Evolutionary conservation across 2,888 invertebrate genomes (phyloP).

Genomic region (Hydriomena furcata): DNA sequence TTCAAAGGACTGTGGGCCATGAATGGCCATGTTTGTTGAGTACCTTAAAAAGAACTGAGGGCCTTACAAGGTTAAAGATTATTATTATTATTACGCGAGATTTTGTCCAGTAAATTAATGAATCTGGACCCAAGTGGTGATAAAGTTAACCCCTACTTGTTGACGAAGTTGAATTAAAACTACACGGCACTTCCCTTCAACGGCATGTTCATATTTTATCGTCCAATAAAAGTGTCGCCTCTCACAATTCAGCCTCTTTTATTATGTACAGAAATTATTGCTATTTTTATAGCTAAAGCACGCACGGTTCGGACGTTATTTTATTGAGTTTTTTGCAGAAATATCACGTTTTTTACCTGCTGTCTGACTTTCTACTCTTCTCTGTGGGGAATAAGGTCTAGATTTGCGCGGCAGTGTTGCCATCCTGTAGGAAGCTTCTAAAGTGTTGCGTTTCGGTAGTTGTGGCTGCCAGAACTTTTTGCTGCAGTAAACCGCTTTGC

Average conservation of each 20-base stretch:
- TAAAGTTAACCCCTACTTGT: slow-evolving; percentile 23
- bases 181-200: slow-evolving; percentile 32
- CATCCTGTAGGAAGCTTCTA: slow-evolving; percentile 20
- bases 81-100: not conserved
- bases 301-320: slow-evolving; percentile 50
- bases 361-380: slow-evolving; percentile 2
- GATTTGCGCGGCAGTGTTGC: not conserved
- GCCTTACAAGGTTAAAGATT: too few relatives aligned
- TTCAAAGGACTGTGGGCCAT: too few relatives aligned
- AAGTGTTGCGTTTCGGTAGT: slow-evolving; percentile 18
- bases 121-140: slow-evolving; percentile 6
- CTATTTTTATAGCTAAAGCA: slow-evolving; percentile 60
- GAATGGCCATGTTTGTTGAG: too few relatives aligned
- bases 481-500: slow-evolving; percentile 1
- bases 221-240: slow-evolving; percentile 64
- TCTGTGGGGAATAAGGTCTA: not conserved
- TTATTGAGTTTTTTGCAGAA: slow-evolving; percentile 33
- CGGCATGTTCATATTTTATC: slow-evolving; percentile 59
- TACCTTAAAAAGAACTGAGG: too few relatives aligned
- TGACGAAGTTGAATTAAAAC: slow-evolving; percentile 34
- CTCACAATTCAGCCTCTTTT: slow-evolving; percentile 63
- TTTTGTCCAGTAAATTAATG: slow-evolving; percentile 17
- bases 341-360: slow-evolving; percentile 4
- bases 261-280: slow-evolving; percentile 60
- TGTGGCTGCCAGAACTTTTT: not conserved